Base-by-base conservation (phyloP, 2,113 vertebrate genomes). In the Circaetus cinerascens region DNA sequence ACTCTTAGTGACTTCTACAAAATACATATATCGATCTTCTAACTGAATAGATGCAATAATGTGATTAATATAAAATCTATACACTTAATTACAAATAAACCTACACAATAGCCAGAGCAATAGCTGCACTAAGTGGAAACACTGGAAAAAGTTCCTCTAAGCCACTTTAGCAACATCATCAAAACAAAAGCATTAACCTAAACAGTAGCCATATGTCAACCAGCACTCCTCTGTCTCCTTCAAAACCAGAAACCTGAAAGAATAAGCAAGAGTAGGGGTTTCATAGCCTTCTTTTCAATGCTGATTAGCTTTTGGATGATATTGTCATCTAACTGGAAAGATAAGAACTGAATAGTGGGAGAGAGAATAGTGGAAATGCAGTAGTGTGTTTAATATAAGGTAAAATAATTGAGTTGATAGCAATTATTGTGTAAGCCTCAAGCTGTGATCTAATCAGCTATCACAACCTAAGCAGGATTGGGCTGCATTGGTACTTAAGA, bases 401-500 rank as follows among this genome's bases (percentile, higher is more conserved):
- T 83, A 82, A 94, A 95, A 96, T 90, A 96, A 94, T 94, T 82
- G 94, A 93, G 73, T 63, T 79, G 77, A 80, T 85, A 85, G 74
- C 66, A 92, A 79, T 93, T 93, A 87, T n/a, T 90, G 38, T 75
- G 43, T 87, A 74, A 91, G 34, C 66, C 90, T 77, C 86, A 93
- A 94, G 75, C 95, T 93, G 95, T 4, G n/a, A 77, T 73, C 80
- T 95, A 93, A 96, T 96, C 91, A 96, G 71, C 84, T 82, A 51
- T 74, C 19, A 3, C 59, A 69, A 76, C 43, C 68, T 96, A 95
- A 93, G 86, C 77, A 93, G 94, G 95, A 87, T 62, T 94, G 91
- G 69, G 77, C 81, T 93, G 77, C 66, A 25, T 12, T 45, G 55
- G 95, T 93, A 93, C 75, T 96, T 91, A 76, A 68, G 55, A 48